These are phyloP conservation scores for Pharmacophagus antenor DNA, from an alignment of 2,888 invertebrate species.

Conservation along the genomic window DNA sequence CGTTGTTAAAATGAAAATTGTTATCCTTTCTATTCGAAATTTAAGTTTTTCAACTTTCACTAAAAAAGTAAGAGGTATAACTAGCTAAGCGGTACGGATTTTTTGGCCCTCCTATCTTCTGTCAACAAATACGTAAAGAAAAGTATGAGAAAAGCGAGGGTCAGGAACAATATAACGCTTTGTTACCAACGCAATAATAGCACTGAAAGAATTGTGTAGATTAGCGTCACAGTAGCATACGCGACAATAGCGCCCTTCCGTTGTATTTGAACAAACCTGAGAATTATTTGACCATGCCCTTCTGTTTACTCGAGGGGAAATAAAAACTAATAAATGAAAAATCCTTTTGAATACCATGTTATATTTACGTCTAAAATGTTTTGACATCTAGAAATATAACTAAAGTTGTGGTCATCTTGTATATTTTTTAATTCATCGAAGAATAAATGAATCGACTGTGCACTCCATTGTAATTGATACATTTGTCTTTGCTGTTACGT, in stretches of 20 bases:
- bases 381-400: no score
- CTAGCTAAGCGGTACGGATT: conserved; percentile 2
- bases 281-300: conserved; percentile 27
- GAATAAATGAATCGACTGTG: no score
- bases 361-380: not conserved
- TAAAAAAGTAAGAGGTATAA: not conserved
- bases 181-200: conserved; percentile 62
- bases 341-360: not conserved
- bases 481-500: no score
- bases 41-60: not conserved
- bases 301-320: conserved; percentile 30
- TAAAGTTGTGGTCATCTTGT: no score
- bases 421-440: no score
- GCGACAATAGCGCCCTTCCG: conserved; percentile 50
- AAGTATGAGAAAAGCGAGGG: conserved; percentile 22
- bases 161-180: conserved; percentile 53
- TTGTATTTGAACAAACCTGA: conserved; percentile 41
- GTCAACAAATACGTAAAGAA: conserved; percentile 17
- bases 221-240: conserved; percentile 50
- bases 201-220: conserved; percentile 50
- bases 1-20: not conserved
- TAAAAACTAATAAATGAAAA: conserved; percentile 24
- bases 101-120: conserved; percentile 9
- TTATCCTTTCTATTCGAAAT: not conserved
- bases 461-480: no score